phyloP scores from a whole-genome alignment of 1,140 invertebrate species.

The Caerostris darwini region DNA sequence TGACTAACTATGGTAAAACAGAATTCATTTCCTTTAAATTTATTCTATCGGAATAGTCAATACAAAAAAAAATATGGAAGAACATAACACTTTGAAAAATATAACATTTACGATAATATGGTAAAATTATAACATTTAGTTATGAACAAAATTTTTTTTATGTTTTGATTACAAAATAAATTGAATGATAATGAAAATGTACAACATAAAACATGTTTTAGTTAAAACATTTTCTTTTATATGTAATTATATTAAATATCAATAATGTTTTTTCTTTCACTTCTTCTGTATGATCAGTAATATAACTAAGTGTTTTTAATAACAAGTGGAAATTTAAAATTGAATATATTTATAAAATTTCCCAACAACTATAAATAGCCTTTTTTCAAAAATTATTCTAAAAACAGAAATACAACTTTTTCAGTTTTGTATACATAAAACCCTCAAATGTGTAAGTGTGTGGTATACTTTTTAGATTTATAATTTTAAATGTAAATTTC shows the following conservation, averaged over 20 bases:
- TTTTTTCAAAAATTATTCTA: neutral
- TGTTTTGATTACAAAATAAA: neutral
- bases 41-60: neutral
- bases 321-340: neutral
- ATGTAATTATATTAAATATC: too few species aligned
- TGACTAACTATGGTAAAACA: neutral
- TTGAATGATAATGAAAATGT: neutral
- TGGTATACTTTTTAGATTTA: too few species aligned
- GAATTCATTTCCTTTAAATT: neutral
- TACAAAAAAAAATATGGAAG: neutral
- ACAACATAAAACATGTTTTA: too few species aligned
- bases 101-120: neutral
- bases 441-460: too few species aligned
- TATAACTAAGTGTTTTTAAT: neutral
- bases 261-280: too few species aligned
- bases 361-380: neutral
- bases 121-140: neutral
- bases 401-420: too few species aligned
- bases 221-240: too few species aligned
- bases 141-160: neutral
- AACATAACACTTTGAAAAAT: neutral
- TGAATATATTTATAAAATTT: neutral
- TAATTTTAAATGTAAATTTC: too few species aligned
- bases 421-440: too few species aligned
- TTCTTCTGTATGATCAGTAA: too few species aligned